Percentiles rank a stretch among this genome's conserved stretches.
Evolutionary conservation across 2,113 vertebrate species (phyloP).

Genomic region (Eulacestoma nigropectus): DNA sequence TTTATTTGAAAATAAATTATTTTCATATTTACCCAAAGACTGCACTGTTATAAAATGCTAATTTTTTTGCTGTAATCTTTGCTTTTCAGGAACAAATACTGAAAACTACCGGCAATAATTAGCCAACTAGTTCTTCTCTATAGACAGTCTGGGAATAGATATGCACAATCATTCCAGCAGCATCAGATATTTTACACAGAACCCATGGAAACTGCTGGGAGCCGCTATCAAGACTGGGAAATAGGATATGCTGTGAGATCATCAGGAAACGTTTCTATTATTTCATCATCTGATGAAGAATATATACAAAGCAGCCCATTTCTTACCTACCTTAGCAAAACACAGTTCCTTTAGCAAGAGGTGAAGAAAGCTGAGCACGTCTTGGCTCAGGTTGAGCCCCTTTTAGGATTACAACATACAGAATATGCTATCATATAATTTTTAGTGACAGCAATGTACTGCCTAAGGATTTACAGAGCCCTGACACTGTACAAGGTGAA

Average conservation of each 20-base stretch:
- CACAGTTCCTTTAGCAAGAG: background rate
- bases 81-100: background rate
- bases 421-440: background rate
- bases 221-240: background rate
- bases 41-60: background rate
- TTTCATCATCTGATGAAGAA: background rate
- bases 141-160: background rate
- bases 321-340: background rate
- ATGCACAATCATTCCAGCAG: background rate
- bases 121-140: background rate
- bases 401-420: background rate
- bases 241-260: background rate
- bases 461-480: background rate
- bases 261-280: background rate
- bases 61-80: background rate
- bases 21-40: background rate
- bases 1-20: background rate
- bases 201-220: background rate
- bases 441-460: background rate
- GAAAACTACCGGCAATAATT: background rate
- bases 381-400: background rate
- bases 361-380: background rate
- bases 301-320: background rate
- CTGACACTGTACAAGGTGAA: rapidly evolving
- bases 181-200: background rate